phyloP scores from a whole-genome alignment of 1,140 invertebrate species.

The Drosophila santomea region DNA sequence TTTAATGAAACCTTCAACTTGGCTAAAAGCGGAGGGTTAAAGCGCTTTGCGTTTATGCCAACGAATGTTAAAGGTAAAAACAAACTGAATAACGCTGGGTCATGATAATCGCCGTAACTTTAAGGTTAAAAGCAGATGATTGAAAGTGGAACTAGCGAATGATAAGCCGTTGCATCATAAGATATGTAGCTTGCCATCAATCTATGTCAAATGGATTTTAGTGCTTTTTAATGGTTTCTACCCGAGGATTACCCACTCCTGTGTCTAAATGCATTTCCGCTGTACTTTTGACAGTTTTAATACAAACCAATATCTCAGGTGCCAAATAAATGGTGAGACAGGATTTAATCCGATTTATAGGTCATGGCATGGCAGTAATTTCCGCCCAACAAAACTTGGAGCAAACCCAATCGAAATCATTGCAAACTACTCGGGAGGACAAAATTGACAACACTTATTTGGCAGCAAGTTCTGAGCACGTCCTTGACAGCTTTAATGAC shows the following conservation, averaged over 20 bases:
- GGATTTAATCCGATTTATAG: constrained; percentile 12
- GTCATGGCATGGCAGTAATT: constrained; percentile 27
- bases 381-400: constrained; percentile 25
- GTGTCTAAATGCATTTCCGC: constrained; percentile 33
- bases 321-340: constrained; percentile 23
- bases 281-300: constrained; percentile 11
- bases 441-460: constrained; percentile 55
- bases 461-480: constrained; percentile 49
- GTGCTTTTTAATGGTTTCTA: not conserved
- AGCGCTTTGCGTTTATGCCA: constrained; percentile 12
- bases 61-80: constrained; percentile 48
- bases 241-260: not conserved
- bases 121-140: constrained; percentile 35
- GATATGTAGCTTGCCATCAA: not conserved
- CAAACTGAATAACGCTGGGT: constrained; percentile 39
- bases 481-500: constrained; percentile 63
- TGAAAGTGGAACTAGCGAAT: not conserved
- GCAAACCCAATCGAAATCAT: not conserved
- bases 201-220: not conserved
- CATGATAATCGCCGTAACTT: constrained; percentile 29
- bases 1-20: constrained; percentile 51
- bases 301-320: constrained; percentile 2
- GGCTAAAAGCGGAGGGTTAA: constrained; percentile 26
- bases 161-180: constrained; percentile 2
- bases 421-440: constrained; percentile 5